Evolutionary conservation across 1,140 invertebrate species (phyloP).

Genomic region (Oryctes rhinoceros): DNA sequence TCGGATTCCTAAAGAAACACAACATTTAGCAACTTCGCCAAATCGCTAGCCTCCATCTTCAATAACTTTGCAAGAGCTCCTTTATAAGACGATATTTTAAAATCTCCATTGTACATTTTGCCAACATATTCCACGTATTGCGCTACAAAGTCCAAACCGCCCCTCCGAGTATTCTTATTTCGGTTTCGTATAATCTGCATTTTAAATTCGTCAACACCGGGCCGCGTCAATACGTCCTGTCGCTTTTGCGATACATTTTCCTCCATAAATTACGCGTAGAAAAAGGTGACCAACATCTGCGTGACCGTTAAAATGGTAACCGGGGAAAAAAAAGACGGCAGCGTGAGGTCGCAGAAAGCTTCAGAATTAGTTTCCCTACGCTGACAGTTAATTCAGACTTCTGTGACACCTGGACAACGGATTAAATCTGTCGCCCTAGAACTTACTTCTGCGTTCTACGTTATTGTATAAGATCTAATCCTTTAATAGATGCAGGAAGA

Average conservation of each 20-base stretch:
- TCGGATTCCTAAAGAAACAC: no score
- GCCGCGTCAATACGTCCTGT: neutral
- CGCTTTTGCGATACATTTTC: constrained; percentile 8
- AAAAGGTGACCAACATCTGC: constrained; percentile 13
- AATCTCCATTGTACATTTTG: no score
- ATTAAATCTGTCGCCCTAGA: constrained; percentile 2
- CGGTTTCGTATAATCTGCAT: neutral
- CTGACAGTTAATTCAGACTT: constrained; percentile 8
- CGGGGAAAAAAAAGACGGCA: neutral
- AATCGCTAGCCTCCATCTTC: no score
- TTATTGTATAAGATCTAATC: neutral
- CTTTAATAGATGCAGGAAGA: constrained; percentile 5
- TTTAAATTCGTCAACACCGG: neutral
- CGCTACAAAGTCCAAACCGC: no score
- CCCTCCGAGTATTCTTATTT: neutral
- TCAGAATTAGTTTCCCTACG: constrained; percentile 6
- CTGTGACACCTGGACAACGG: constrained; percentile 7
- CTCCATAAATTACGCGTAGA: neutral
- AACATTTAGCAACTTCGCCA: no score
- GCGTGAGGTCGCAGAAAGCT: constrained; percentile 3
- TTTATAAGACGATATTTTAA: no score
- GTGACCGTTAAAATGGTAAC: constrained; percentile 2
- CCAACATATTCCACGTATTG: no score
- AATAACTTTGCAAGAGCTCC: no score
- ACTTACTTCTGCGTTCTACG: neutral